Conservation (phyloP, 2,888 invertebrate species). For the Crioceris asparagi region DNA sequence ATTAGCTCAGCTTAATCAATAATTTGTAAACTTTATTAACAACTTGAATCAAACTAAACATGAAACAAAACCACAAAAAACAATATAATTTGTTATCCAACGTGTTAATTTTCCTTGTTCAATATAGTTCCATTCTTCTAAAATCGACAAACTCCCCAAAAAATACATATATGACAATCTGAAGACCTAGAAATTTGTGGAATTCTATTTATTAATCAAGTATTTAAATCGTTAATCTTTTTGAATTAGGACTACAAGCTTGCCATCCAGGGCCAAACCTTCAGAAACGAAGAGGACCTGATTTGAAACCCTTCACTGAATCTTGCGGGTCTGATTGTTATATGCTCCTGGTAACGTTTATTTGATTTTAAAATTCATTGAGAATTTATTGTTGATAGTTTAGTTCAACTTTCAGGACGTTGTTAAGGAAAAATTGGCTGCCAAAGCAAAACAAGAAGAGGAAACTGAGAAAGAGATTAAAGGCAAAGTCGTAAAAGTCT, state of each 20-base stretch:
- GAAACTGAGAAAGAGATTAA: slow-evolving; percentile 39
- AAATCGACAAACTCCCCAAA: no score
- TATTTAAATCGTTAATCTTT: not conserved
- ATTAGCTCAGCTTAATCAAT: no score
- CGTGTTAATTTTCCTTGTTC: no score
- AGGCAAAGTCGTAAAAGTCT: slow-evolving; percentile 27
- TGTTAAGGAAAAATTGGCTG: slow-evolving; percentile 71
- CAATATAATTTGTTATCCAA: no score
- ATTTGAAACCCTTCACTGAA: slow-evolving; percentile 74
- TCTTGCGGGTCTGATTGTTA: slow-evolving; percentile 83
- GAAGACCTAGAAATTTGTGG: no score
- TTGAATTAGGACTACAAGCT: slow-evolving; percentile 62
- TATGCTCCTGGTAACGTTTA: slow-evolving; percentile 61
- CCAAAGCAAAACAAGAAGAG: slow-evolving; percentile 47
- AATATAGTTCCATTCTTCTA: no score
- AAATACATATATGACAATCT: no score
- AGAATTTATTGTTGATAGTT: not conserved
- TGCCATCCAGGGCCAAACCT: slow-evolving; percentile 87
- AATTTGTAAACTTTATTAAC: no score
- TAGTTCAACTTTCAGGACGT: slow-evolving; percentile 58
- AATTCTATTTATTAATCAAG: no score
- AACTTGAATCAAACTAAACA: no score
- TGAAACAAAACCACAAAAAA: no score
- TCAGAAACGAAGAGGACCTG: slow-evolving; percentile 77
- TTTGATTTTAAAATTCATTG: not conserved